phyloP scores from a whole-genome alignment of 2,888 invertebrate species.

The Campoplex capitator region DNA sequence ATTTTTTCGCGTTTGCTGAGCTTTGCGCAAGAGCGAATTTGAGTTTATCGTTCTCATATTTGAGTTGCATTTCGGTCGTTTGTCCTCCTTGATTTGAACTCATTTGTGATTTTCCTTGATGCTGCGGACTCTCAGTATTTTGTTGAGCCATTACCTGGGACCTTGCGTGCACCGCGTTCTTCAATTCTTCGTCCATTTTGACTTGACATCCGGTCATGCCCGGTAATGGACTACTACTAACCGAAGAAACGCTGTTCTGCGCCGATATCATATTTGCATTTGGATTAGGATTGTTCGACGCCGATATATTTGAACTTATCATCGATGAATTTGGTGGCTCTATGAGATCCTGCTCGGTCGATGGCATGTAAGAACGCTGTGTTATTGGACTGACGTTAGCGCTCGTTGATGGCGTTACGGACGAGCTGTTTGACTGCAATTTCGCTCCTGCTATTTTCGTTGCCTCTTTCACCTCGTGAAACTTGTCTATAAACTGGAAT shows the following conservation, averaged over 20 bases:
- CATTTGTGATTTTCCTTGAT: constrained; percentile 85
- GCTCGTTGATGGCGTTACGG: constrained; percentile 93
- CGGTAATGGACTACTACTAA: constrained; percentile 83
- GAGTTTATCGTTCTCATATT: constrained; percentile 98
- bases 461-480: constrained; percentile 98
- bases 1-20: constrained; percentile 99
- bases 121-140: constrained; percentile 88
- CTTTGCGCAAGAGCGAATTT: constrained; percentile 98
- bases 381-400: constrained; percentile 95
- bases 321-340: constrained; percentile 86
- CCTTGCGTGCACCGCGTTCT: constrained; percentile 82
- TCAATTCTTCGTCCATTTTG: constrained; percentile 82
- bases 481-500: constrained; percentile 97
- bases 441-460: constrained; percentile 91
- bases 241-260: constrained; percentile 83
- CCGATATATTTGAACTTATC: constrained; percentile 83
- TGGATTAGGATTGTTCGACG: constrained; percentile 83
- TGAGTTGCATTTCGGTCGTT: constrained; percentile 93
- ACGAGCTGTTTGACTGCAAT: constrained; percentile 87
- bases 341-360: constrained; percentile 84
- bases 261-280: constrained; percentile 83
- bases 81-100: constrained; percentile 80
- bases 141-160: constrained; percentile 83
- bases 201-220: constrained; percentile 76
- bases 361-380: constrained; percentile 87